Conservation (phyloP, 1,140 invertebrate genomes). For the Drosophila lowei region DNA sequence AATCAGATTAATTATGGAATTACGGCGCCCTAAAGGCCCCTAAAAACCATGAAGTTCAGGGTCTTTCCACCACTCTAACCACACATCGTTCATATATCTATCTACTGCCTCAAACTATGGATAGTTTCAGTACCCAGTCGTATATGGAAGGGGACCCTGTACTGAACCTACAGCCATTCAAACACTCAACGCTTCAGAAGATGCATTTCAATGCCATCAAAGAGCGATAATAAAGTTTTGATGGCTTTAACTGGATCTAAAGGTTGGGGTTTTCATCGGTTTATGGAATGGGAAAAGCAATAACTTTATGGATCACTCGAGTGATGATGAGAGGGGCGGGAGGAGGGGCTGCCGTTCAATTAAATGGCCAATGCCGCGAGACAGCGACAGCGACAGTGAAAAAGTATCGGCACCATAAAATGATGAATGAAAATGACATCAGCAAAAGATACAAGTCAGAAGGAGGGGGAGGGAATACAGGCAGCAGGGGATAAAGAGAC, state of each 20-base stretch:
- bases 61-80: slow-evolving; percentile 1
- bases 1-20: slow-evolving; percentile 32
- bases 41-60: slow-evolving; percentile 32
- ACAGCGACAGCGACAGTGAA: background rate
- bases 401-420: slow-evolving; percentile 37
- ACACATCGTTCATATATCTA: background rate
- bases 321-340: background rate
- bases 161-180: background rate
- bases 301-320: slow-evolving; percentile 48
- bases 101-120: background rate
- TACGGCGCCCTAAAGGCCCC: slow-evolving; percentile 3
- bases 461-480: background rate
- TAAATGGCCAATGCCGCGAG: slow-evolving; percentile 17
- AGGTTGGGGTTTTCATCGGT: slow-evolving; percentile 6
- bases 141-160: slow-evolving; percentile 1
- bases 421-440: slow-evolving; percentile 72
- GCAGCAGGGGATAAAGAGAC: slow-evolving; percentile 6
- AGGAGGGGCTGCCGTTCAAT: slow-evolving; percentile 25
- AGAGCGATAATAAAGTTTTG: slow-evolving; percentile 25
- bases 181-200: slow-evolving; percentile 3
- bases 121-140: too few relatives aligned
- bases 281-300: slow-evolving; percentile 13
- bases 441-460: background rate
- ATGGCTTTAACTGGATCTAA: slow-evolving; percentile 34
- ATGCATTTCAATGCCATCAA: slow-evolving; percentile 26